Evolutionary conservation across 2,888 invertebrate species (phyloP).

Genomic region (Phymatocera aterrima): DNA sequence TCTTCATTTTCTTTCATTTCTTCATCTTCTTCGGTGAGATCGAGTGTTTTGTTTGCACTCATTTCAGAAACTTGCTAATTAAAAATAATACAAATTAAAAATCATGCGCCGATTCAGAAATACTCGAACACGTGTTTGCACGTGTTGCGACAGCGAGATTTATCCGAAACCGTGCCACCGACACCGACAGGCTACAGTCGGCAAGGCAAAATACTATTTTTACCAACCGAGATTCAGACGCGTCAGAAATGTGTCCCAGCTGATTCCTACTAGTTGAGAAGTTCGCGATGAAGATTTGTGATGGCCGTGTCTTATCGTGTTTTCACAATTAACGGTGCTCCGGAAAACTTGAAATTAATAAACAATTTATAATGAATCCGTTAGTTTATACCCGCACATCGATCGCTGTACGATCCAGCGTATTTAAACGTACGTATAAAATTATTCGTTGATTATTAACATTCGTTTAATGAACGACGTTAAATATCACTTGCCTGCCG

Average conservation of each 20-base stretch:
- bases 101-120: too few relatives aligned
- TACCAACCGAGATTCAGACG: too few relatives aligned
- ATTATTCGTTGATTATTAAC: not conserved
- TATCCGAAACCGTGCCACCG: too few relatives aligned
- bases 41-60: constrained; percentile 51
- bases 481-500: not conserved
- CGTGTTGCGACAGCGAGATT: too few relatives aligned
- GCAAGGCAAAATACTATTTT: too few relatives aligned
- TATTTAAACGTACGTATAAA: constrained; percentile 63
- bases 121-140: too few relatives aligned
- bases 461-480: not conserved
- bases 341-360: constrained; percentile 49
- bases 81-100: not conserved
- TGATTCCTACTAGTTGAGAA: constrained; percentile 47
- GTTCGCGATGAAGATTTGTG: constrained; percentile 54
- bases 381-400: constrained; percentile 65
- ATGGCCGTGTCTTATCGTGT: constrained; percentile 61
- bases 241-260: constrained; percentile 47
- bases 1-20: constrained; percentile 70
- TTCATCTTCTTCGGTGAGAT: not conserved
- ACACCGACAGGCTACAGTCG: too few relatives aligned
- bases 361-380: constrained; percentile 62
- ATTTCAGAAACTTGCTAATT: constrained; percentile 42
- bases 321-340: constrained; percentile 56
- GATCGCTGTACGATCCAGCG: constrained; percentile 58